A percentile compares a stretch with the other conserved stretches of the same genome.
phyloP scores from a whole-genome alignment of 2,888 invertebrate species.

The Lithosia quadra region DNA sequence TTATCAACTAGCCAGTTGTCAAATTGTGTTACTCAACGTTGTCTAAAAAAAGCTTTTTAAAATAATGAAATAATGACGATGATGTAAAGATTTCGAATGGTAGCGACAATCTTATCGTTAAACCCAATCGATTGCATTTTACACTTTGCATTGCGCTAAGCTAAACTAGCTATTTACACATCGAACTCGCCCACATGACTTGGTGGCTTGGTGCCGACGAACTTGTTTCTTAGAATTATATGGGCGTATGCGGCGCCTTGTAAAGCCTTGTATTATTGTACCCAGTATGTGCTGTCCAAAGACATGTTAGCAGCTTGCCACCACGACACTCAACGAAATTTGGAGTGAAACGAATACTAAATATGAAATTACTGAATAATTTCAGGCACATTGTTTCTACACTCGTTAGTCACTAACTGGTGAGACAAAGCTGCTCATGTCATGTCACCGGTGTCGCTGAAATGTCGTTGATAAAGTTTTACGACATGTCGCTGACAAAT shows the following conservation, averaged over 20 bases:
- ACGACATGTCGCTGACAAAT: neutral
- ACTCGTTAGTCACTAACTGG: slow-evolving; percentile 1
- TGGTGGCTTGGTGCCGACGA: neutral
- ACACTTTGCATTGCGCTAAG: neutral
- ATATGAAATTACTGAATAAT: neutral
- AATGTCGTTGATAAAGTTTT: neutral
- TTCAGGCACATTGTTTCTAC: neutral
- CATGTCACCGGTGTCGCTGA: neutral
- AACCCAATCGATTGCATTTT: neutral
- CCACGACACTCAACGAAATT: no score
- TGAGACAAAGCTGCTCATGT: slow-evolving; percentile 1
- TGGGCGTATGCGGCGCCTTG: neutral
- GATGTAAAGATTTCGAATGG: neutral
- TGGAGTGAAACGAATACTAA: no score
- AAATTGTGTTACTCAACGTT: no score
- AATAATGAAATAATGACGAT: no score
- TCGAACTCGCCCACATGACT: neutral
- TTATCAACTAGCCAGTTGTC: no score
- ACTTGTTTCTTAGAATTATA: neutral
- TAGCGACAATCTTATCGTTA: neutral
- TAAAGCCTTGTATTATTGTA: neutral
- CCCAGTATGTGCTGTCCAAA: neutral
- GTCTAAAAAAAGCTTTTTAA: no score
- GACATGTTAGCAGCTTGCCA: no score
- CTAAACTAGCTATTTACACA: no score